Conservation (phyloP, 2,888 invertebrate species). For the Hypomecis atomaria region DNA sequence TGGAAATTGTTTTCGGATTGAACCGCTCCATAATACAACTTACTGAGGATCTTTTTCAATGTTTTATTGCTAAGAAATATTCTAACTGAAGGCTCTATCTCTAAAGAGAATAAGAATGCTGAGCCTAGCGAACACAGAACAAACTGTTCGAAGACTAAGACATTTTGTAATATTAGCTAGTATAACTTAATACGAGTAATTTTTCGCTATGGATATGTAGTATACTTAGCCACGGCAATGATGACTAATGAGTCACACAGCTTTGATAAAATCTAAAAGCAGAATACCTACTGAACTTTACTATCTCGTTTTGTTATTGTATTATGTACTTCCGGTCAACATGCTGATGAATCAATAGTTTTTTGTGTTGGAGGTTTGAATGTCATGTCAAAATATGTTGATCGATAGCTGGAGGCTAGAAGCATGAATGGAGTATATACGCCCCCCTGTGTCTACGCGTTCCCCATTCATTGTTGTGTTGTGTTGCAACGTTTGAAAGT, state of each 20-base stretch:
- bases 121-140: no score
- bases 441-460: conserved; percentile 12
- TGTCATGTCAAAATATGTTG: conserved; percentile 11
- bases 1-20: no score
- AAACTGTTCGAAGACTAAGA: no score
- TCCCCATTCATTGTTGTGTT: conserved; percentile 12
- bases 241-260: not conserved
- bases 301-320: not conserved
- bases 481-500: conserved; percentile 11
- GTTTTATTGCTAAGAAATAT: no score
- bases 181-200: no score
- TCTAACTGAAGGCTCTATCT: no score
- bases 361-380: conserved; percentile 3
- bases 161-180: no score
- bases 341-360: conserved; percentile 10
- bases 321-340: conserved; percentile 16
- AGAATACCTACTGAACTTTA: conserved; percentile 1
- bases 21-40: no score
- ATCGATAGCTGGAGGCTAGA: not conserved
- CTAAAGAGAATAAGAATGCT: no score
- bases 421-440: conserved; percentile 10
- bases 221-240: no score
- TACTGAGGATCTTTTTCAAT: no score
- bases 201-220: not conserved
- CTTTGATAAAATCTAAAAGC: not conserved